Conservation (phyloP, 1,140 invertebrate genomes). For the Antheraea pernyi region DNA sequence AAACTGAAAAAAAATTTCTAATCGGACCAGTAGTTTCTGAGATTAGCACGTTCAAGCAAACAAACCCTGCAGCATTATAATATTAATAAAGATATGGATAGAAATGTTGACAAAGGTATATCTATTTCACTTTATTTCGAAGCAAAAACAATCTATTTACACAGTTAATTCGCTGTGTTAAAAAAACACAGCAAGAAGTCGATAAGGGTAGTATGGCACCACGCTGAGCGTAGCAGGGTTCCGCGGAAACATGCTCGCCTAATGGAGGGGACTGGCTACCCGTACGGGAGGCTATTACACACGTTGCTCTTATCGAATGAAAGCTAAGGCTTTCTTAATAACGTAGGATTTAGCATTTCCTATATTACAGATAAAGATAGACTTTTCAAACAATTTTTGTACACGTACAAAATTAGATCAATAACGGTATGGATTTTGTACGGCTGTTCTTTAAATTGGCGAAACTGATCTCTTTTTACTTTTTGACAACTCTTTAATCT, state of each 20-base stretch:
- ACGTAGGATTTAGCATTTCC: conserved; percentile 42
- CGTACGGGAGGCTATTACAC: conserved; percentile 54
- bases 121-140: neutral
- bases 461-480: too few relatives aligned
- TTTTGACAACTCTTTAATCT: too few relatives aligned
- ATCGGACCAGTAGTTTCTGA: too few relatives aligned
- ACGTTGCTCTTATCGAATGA: conserved; percentile 51
- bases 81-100: too few relatives aligned
- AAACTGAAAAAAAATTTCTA: too few relatives aligned
- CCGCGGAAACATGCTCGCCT: conserved; percentile 47
- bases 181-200: conserved; percentile 27
- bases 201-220: conserved; percentile 34
- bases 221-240: conserved; percentile 55
- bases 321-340: conserved; percentile 58
- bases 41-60: too few relatives aligned
- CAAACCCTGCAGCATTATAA: too few relatives aligned
- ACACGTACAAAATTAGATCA: too few relatives aligned
- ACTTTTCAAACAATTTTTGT: neutral
- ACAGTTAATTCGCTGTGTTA: conserved; percentile 43
- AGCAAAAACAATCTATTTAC: neutral
- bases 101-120: too few relatives aligned
- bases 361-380: neutral
- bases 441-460: too few relatives aligned
- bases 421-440: too few relatives aligned
- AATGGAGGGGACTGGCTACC: conserved; percentile 51